Base-by-base conservation (phyloP, 1,140 invertebrate species). In the Pinna nobilis region DNA sequence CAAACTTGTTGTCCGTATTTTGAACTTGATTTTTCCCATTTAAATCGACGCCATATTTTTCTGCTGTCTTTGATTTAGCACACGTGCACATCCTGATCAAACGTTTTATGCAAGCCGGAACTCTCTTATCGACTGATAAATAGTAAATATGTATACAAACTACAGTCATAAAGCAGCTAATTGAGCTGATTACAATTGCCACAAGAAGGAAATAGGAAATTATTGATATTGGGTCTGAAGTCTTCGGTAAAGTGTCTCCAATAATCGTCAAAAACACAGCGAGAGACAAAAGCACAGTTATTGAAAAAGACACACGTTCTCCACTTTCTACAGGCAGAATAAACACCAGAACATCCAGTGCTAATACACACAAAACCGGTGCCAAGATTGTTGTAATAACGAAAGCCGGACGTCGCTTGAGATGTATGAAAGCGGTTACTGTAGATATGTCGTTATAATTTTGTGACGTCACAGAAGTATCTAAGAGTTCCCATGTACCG, bases 201-300 rank as follows among this genome's bases (percentile, higher is more conserved):
- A 33, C 20, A 18, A 51, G 23, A 18, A 71, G 59, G 25, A 50
- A 59, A 44, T 33, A 63, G 6, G 59, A 71, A 15, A 53, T 71
- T 0, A 87, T 35, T 5, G 87, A 85, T 1, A 88, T 74, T 57
- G 78, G 78, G 55, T 91, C 90, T 6, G 91, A 91, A 3, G 90
- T 92, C 77, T 91, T 89, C 15, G 91, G 91, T 85, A 92, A 88
- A 68, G 89, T 90, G 77, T 92, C 91, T 20, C 90, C 90, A 35
- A 92, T 90, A 63, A 90, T 90, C 53, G 91, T 82, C 88, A 92
- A 90, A 81, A 92, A 91, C 25, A 92, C 91, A 57, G 90, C 90
- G 77, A 92, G 91, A 6, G 91, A 89, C 15, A 92, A 82, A 0
- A 92, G 84, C 3, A 92, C 89, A 15, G 91, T 91, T 30, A 92